phyloP scores from a whole-genome alignment of 1,140 invertebrate species.

The Drosophila sproati region DNA sequence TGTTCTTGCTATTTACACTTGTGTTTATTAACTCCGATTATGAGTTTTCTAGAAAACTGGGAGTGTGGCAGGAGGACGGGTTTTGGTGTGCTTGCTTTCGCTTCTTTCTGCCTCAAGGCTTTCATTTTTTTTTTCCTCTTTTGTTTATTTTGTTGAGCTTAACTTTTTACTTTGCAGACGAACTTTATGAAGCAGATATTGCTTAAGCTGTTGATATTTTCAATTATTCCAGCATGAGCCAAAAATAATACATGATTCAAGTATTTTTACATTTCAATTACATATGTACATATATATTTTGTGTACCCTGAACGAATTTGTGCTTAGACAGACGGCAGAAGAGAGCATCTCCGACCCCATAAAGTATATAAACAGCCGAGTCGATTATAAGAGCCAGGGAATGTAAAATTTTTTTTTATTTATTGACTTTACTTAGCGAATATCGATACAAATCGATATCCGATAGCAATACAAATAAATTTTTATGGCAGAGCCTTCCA shows the following conservation, averaged over 20 bases:
- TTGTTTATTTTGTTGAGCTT: slow-evolving; percentile 63
- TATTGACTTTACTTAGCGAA: no score
- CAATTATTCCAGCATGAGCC: background rate
- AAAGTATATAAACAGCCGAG: no score
- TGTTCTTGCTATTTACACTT: slow-evolving; percentile 73
- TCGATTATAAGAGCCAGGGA: no score
- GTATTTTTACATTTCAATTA: no score
- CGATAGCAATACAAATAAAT: no score
- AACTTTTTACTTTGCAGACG: slow-evolving; percentile 46
- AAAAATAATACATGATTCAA: background rate
- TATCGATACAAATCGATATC: no score
- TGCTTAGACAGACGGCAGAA: no score
- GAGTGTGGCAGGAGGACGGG: background rate
- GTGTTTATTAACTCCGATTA: slow-evolving; percentile 77
- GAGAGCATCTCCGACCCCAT: no score
- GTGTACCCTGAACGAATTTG: no score
- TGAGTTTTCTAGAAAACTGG: slow-evolving; percentile 49
- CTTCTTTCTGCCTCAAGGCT: slow-evolving; percentile 51
- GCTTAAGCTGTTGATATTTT: slow-evolving; percentile 6
- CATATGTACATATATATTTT: no score
- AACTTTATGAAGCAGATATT: slow-evolving; percentile 59
- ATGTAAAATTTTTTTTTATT: no score
- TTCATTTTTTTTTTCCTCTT: slow-evolving; percentile 51
- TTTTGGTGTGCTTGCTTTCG: slow-evolving; percentile 5
- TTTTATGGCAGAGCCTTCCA: no score